Conservation (phyloP, 2,888 invertebrate genomes). For the Cremastobaeus sp. region DNA sequence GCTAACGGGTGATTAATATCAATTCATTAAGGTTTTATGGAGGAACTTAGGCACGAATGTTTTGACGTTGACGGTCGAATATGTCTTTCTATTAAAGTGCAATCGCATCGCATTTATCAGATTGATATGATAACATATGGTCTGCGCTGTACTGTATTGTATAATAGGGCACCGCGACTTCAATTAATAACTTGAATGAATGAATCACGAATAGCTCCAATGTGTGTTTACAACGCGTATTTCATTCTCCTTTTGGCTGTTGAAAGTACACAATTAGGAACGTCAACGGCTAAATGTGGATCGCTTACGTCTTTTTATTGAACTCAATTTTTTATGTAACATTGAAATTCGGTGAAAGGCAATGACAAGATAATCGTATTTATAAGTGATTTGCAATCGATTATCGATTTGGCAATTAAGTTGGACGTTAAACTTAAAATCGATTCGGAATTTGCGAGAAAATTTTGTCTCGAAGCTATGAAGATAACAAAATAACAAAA, state of each 20-base stretch:
- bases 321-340: not conserved
- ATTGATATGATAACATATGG: constrained; percentile 48
- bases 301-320: constrained; percentile 1
- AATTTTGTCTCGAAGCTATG: too few relatives aligned
- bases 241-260: constrained; percentile 5
- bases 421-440: too few relatives aligned
- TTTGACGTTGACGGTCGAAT: constrained; percentile 13
- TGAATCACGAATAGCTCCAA: constrained; percentile 46
- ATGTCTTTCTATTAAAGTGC: constrained; percentile 38
- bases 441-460: too few relatives aligned
- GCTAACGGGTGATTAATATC: constrained; percentile 15
- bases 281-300: constrained; percentile 13
- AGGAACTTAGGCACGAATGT: constrained; percentile 16
- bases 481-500: too few relatives aligned
- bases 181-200: constrained; percentile 46
- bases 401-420: too few relatives aligned
- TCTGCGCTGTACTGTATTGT: constrained; percentile 9
- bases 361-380: too few relatives aligned
- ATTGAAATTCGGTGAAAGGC: too few relatives aligned
- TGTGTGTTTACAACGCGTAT: constrained; percentile 23
- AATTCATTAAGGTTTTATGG: constrained; percentile 23
- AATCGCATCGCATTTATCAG: constrained; percentile 49
- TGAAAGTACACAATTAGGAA: constrained; percentile 25
- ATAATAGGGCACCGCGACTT: constrained; percentile 32
- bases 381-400: too few relatives aligned